phyloP scores from a whole-genome alignment of 2,888 invertebrate species.

The Fragum fragum region DNA sequence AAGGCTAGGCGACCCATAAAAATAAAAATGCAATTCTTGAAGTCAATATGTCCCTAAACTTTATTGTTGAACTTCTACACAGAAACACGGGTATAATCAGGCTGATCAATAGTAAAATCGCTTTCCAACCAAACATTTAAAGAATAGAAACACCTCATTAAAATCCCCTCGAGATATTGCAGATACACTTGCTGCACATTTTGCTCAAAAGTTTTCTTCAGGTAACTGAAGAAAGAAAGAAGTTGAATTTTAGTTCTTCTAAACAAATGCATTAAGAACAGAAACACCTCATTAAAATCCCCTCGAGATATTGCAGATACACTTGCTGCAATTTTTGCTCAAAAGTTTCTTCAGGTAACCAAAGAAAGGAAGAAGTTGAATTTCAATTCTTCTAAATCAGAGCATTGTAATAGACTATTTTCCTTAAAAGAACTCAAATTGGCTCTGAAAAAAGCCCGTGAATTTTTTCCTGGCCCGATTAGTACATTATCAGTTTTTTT shows the following conservation, averaged over 20 bases:
- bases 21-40: background rate
- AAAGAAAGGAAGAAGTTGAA: background rate
- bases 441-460: background rate
- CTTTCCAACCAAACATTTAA: background rate
- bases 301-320: background rate
- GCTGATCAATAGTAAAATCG: background rate
- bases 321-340: background rate
- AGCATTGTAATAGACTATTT: background rate
- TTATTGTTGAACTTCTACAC: background rate
- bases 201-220: background rate
- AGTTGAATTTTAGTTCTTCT: no score
- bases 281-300: background rate
- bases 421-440: background rate
- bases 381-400: conserved; percentile 6
- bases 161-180: background rate
- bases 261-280: background rate
- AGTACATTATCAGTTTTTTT: conserved; percentile 5
- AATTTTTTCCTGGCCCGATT: background rate
- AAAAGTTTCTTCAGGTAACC: background rate
- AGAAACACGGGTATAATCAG: background rate
- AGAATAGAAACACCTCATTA: background rate
- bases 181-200: background rate
- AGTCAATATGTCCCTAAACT: background rate
- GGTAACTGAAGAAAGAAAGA: background rate
- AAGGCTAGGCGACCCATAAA: background rate